A percentile compares a stretch with the other conserved stretches of the same genome.
Evolutionary conservation across 2,888 invertebrate genomes (phyloP).

Genomic region (Dolichomitus sp.): DNA sequence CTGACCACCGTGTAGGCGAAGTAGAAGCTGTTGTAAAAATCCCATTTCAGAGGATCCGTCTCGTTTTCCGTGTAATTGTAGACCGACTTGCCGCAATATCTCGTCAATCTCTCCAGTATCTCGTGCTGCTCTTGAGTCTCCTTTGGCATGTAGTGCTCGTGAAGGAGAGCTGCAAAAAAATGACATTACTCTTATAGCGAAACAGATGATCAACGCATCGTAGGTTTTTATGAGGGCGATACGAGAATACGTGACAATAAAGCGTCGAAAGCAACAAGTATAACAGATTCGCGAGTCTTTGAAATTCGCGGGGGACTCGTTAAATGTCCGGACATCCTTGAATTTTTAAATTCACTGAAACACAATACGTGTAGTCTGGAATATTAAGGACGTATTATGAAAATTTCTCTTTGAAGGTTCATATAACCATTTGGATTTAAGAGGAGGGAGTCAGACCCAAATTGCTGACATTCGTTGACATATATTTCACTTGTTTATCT

Average conservation of each 20-base stretch:
- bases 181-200: not conserved
- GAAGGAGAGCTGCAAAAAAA: constrained; percentile 88
- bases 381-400: not conserved
- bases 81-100: constrained; percentile 93
- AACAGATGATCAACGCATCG: not conserved
- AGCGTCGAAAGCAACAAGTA: constrained; percentile 6
- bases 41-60: constrained; percentile 91
- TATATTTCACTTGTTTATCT: no score
- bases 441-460: no score
- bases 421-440: not conserved
- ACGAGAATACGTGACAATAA: not conserved
- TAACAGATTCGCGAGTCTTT: not conserved
- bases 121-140: constrained; percentile 88
- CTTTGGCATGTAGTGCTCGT: constrained; percentile 88
- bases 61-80: constrained; percentile 89
- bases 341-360: not conserved
- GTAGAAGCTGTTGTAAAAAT: constrained; percentile 96
- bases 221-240: no score
- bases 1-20: constrained; percentile 97
- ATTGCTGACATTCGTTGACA: no score
- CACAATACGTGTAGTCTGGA: not conserved
- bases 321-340: constrained; percentile 1
- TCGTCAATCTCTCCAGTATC: constrained; percentile 89
- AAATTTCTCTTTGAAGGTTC: not conserved
- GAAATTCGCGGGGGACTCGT: not conserved